Evolutionary conservation across 1,140 invertebrate species (phyloP), one percentile per base, ranked within the genome.

Genomic region (Lanistes nyassanus): DNA sequence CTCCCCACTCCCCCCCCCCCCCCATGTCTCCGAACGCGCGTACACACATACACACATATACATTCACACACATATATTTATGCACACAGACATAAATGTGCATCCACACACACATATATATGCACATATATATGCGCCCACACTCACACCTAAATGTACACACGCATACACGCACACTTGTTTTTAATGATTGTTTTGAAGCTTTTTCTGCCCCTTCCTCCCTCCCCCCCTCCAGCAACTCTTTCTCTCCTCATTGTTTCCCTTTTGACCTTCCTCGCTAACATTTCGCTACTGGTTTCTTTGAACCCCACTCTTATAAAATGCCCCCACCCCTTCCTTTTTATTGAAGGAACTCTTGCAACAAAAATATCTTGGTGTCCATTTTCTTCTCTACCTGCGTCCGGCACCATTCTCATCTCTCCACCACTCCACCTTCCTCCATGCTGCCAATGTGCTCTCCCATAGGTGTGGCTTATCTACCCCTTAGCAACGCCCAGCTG

Each of bases 131-230:
- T 36, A 65, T 36, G 39, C 64, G 39, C 64, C 11, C 64, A 65
- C 64, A 66, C 64, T 36, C 64, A 66, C 64, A 66, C 64, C 16
- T 16, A 66, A 29, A 66, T 36, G 39, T 2, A 66, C 26, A 66
- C 64, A 66, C 64, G 39, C 64, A 66, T 36, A 66, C 64, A 66
- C 64, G 39, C 64, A 66, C 64, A 31, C 34, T 66, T 66, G 34
- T 23, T 66, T 53, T 53, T 53, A 23, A 53, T 13, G 13, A 53
- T 53, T 62, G n/a, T 9, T n/a, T 31, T n/a, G 58, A 29, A 13
- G 11, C n/a, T 31, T 31, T n/a, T 31, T n/a, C 58, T 31, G 13
- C 23, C 58, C 58, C 23, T 31, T 31, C 11, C 58, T n/a, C 58
- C 23, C n/a, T 62, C 23, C 58, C 23, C 7, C 58, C 7, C 23